Conservation (phyloP, 2,888 invertebrate genomes). For the Acanthosepion lycidas region DNA sequence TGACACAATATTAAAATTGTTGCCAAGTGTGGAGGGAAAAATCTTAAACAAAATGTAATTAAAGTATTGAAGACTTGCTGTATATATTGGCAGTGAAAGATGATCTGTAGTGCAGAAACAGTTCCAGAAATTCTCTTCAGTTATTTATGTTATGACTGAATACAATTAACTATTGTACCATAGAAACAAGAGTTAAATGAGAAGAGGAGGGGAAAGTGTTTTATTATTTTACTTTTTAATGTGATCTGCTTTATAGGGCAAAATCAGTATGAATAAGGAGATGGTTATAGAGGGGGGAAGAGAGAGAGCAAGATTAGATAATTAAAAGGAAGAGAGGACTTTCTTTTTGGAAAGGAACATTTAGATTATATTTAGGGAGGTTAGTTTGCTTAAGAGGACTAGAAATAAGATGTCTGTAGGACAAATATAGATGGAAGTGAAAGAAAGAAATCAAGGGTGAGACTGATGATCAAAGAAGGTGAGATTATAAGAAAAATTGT, state of each 20-base stretch:
- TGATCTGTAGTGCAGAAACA: neutral
- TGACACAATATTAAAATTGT: no score
- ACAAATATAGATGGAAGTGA: no score
- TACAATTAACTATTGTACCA: neutral
- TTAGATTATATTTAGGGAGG: no score
- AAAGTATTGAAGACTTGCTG: no score
- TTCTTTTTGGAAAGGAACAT: no score
- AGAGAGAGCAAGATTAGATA: neutral
- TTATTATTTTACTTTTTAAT: no score
- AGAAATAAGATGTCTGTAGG: neutral
- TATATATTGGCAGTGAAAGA: neutral
- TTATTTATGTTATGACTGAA: neutral
- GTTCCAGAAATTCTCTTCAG: neutral
- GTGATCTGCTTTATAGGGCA: neutral
- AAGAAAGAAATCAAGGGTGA: no score
- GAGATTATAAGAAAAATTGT: no score
- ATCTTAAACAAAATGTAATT: no score
- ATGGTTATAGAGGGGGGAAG: neutral
- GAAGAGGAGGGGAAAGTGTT: no score
- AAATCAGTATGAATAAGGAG: neutral
- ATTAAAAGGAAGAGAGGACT: neutral
- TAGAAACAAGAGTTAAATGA: neutral
- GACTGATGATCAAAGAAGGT: no score
- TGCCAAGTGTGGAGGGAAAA: no score
- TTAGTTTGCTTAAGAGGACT: neutral